Percentiles rank a stretch among this genome's conserved stretches.
Evolutionary conservation across 2,797 vertebrate genomes (phyloP).

Genomic region (Oreochromis mossambicus): DNA sequence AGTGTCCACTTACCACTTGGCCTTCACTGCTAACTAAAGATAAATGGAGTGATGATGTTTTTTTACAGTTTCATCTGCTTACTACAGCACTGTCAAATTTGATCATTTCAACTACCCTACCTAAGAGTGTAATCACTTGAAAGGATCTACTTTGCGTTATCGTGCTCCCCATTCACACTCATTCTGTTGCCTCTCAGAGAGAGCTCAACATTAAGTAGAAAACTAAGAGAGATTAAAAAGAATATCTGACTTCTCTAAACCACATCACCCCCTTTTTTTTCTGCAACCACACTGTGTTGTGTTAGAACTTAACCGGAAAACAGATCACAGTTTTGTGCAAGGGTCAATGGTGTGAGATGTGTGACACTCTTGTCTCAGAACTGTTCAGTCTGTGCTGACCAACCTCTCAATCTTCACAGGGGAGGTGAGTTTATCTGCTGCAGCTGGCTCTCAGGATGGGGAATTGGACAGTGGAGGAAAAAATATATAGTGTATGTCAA

Average conservation of each 20-base stretch:
- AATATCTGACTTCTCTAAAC: background rate
- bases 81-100: constrained; percentile 24
- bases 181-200: background rate
- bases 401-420: constrained; percentile 12
- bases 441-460: background rate
- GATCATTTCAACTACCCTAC: constrained; percentile 18
- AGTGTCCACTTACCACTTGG: constrained; percentile 36
- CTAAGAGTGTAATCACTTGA: constrained; percentile 3
- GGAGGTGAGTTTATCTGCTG: constrained; percentile 13
- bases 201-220: background rate
- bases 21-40: constrained; percentile 24
- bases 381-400: background rate
- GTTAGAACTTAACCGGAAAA: background rate
- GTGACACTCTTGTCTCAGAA: constrained; percentile 5
- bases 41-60: constrained; percentile 25
- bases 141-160: constrained; percentile 4
- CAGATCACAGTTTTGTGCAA: background rate
- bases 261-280: background rate
- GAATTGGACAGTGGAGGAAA: background rate
- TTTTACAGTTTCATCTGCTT: constrained; percentile 54
- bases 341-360: background rate
- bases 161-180: background rate
- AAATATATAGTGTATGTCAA: background rate
- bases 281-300: background rate
- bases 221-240: background rate